Base-by-base conservation (phyloP, 2,888 invertebrate genomes). In the Campaea margaritaria region DNA sequence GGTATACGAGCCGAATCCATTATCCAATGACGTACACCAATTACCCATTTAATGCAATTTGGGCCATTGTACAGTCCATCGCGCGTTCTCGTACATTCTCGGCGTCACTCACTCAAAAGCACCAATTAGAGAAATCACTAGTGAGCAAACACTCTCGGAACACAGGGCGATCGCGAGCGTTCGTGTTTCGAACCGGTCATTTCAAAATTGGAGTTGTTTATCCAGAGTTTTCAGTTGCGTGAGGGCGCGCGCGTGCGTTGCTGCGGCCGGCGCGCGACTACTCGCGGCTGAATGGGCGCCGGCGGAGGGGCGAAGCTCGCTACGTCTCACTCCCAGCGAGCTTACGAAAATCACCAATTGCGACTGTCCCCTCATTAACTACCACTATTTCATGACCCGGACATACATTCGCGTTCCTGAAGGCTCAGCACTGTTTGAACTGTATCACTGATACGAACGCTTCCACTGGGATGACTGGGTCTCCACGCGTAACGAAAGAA, bases 11-110 rank as follows among this genome's bases (percentile, higher is more conserved):
- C 83, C 80, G 84, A 87, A 86, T 87, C 89, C 91, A 92, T 92
- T 92, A 92, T 91, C 84, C 92, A 92, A 91, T 92, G 91, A 92
- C 87, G 87, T 90, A 82, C 83, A 85, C 83, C 92, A 90, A 92
- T 92, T 92, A 92, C 92, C 92, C 90, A 91, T 91, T 92, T 90
- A 89, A 86, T 87, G 86, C 85, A 89, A 92, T 91, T 91, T 83
- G 92, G 92, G 90, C 76, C 91, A 92, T 91, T 80, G 86, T 85
- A 81, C 78, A 80, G 79, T 87, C 87, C 88, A 82, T 81, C 75
- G 79, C 77, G 78, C 75, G 74, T 78, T 84, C 87, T 83, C 83
- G 85, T 86, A 79, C 86, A 86, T 87, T 87, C 86, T 84, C 86
- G 78, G 79, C 81, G 82, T 84, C 91, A 91, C 90, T 87, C 91